phyloP scores from a whole-genome alignment of 1,140 invertebrate species.

The Aradophagus sp. region DNA sequence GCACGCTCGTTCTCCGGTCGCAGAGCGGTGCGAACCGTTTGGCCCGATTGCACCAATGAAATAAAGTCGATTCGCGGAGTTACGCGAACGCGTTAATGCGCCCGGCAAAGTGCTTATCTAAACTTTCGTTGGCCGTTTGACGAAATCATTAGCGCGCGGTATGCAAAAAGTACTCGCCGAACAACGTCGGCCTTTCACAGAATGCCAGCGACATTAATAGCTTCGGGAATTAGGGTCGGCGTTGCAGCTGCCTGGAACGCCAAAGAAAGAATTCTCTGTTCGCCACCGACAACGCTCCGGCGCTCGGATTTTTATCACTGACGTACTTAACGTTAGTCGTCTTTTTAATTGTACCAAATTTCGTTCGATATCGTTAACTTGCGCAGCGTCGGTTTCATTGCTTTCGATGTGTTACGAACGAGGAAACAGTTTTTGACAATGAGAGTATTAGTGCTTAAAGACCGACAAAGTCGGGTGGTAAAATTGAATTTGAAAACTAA shows the following conservation, averaged over 20 bases:
- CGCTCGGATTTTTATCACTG: too few relatives aligned
- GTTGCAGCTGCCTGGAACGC: too few relatives aligned
- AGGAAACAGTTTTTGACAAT: too few relatives aligned
- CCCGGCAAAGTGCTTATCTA: conserved; percentile 27
- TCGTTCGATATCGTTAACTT: too few relatives aligned
- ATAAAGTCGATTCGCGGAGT: background rate
- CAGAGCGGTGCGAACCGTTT: conserved; percentile 28
- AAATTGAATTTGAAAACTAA: too few relatives aligned
- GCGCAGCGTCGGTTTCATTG: too few relatives aligned
- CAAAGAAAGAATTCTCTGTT: conserved; percentile 32
- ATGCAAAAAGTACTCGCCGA: conserved; percentile 21
- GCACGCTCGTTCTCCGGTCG: conserved; percentile 12
- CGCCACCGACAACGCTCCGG: too few relatives aligned
- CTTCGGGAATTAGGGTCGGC: conserved; percentile 62
- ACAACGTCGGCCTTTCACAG: conserved; percentile 64
- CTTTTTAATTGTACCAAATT: too few relatives aligned
- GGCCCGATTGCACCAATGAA: conserved; percentile 20
- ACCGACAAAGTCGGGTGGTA: too few relatives aligned
- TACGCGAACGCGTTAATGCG: conserved; percentile 16
- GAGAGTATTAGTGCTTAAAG: too few relatives aligned
- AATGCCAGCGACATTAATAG: conserved; percentile 63
- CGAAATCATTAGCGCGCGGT: conserved; percentile 31
- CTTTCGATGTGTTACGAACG: too few relatives aligned
- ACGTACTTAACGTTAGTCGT: too few relatives aligned
- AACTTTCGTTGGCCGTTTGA: conserved; percentile 27